These are phyloP conservation scores for Callorhinus ursinus DNA, from an alignment of 2,113 vertebrate genomes.

Conservation along the genomic window DNA sequence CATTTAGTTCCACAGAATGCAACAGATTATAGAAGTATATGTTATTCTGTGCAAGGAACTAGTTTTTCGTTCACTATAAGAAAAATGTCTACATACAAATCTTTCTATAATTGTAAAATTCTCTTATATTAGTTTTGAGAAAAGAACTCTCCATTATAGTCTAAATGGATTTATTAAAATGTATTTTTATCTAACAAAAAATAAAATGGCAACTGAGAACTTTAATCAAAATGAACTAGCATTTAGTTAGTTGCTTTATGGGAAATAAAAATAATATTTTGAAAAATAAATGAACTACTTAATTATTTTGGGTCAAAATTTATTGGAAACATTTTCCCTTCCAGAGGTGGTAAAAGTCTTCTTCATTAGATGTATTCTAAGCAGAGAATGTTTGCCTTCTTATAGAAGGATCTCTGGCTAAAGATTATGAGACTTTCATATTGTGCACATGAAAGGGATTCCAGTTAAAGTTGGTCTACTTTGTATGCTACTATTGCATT, in stretches of 20 bases:
- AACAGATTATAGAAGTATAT: not conserved
- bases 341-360: not conserved
- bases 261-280: not conserved
- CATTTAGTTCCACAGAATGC: not conserved
- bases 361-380: not conserved
- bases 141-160: not conserved
- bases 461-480: not conserved
- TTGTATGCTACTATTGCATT: not conserved
- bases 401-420: not conserved
- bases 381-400: not conserved
- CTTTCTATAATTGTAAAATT: not conserved
- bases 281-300: not conserved
- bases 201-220: not conserved
- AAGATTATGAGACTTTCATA: not conserved
- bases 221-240: not conserved
- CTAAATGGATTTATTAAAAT: not conserved
- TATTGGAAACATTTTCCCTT: not conserved
- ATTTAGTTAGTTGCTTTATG: not conserved
- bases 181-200: not conserved
- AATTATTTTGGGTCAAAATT: not conserved
- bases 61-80: not conserved
- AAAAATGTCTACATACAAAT: not conserved
- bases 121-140: not conserved
- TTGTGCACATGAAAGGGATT: not conserved
- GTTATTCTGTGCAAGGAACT: not conserved